phyloP scores from a whole-genome alignment of 2,113 vertebrate genomes.

The Thermophis baileyi region DNA sequence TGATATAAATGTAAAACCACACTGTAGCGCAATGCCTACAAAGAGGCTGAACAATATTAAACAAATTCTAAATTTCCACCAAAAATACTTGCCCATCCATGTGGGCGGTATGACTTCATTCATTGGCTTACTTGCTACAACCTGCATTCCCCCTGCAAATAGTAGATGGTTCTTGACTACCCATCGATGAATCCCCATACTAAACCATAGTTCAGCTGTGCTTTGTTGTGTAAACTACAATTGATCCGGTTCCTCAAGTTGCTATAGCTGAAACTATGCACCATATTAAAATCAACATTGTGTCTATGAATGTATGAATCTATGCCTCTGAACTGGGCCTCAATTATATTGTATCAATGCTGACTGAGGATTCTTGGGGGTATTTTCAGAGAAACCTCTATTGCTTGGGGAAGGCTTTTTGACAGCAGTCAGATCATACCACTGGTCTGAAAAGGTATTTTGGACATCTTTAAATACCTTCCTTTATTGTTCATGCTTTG shows the following conservation, averaged over 20 bases:
- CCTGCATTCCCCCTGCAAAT: not conserved
- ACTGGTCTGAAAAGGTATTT: not conserved
- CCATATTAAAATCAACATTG: not conserved
- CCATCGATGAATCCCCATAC: not conserved
- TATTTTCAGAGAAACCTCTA: not conserved
- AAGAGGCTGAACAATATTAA: not conserved
- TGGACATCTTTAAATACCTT: not conserved
- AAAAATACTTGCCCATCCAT: not conserved
- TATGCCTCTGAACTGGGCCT: not conserved
- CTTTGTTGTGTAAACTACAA: not conserved
- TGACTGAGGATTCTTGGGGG: not conserved
- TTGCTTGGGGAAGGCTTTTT: not conserved
- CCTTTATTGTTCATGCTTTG: constrained; percentile 28
- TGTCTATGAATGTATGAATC: not conserved
- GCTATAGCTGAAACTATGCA: not conserved
- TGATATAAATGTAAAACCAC: not conserved
- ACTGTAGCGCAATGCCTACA: not conserved
- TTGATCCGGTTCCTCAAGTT: not conserved
- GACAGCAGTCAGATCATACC: not conserved
- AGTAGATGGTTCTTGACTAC: not conserved
- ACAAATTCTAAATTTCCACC: not conserved
- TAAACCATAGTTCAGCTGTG: not conserved
- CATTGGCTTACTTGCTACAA: not conserved
- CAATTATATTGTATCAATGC: not conserved
- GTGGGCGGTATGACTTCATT: not conserved